A percentile compares a stretch with the other conserved stretches of the same genome.
Evolutionary conservation across 2,797 vertebrate genomes (phyloP).

Genomic region (Kryptopterus vitreolus): DNA sequence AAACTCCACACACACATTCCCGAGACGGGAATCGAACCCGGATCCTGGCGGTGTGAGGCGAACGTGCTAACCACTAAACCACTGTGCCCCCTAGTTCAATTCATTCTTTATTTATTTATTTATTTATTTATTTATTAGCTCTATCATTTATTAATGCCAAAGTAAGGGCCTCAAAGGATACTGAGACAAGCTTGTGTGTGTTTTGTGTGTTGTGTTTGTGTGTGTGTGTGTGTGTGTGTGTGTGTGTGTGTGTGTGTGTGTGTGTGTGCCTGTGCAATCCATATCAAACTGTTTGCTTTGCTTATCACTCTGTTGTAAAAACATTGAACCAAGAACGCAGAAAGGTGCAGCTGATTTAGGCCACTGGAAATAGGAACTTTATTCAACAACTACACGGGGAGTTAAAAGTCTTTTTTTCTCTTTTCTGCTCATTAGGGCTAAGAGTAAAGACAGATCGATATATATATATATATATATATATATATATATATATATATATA

Average conservation of each 20-base stretch:
- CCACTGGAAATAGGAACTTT: not conserved
- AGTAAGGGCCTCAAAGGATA: not conserved
- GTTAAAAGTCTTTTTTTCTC: not conserved
- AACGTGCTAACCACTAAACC: no score
- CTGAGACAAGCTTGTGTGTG: slow-evolving; percentile 1
- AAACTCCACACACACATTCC: no score
- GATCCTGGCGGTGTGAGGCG: no score
- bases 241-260: slow-evolving; percentile 7
- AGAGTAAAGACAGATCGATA: no score
- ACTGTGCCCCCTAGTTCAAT: no score
- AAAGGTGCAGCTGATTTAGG: slow-evolving; percentile 22
- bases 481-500: no score
- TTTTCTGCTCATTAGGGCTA: not conserved
- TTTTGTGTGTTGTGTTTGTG: slow-evolving; percentile 19
- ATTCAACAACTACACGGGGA: not conserved
- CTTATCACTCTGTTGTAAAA: slow-evolving; percentile 77
- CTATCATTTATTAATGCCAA: not conserved
- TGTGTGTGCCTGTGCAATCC: slow-evolving; percentile 24
- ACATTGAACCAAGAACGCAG: slow-evolving; percentile 52
- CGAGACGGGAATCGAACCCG: no score
- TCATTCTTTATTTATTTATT: no score
- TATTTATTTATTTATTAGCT: no score
- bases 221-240: slow-evolving; percentile 3
- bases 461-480: no score
- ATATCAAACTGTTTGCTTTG: slow-evolving; percentile 67